Percentiles rank a stretch among this genome's conserved stretches.
These are phyloP conservation scores for Amiota communis DNA, from an alignment of 2,888 invertebrate species.

Conservation along the genomic window DNA sequence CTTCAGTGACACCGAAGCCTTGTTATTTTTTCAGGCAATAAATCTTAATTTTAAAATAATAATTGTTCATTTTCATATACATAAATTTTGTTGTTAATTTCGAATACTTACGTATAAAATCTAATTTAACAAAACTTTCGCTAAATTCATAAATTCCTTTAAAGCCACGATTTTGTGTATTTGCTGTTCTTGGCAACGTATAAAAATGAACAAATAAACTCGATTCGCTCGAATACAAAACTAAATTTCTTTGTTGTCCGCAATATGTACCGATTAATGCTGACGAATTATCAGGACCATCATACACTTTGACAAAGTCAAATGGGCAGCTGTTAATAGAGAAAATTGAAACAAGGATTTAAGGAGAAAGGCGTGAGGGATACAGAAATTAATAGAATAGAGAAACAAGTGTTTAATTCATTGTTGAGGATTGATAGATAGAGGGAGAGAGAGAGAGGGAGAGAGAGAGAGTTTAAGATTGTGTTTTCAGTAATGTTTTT, in stretches of 20 bases:
- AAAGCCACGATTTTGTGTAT: constrained; percentile 97
- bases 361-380: not conserved
- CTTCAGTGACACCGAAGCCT: no score
- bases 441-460: constrained; percentile 34
- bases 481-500: constrained; percentile 35
- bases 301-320: constrained; percentile 97
- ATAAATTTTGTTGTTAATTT: no score
- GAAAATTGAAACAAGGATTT: not conserved
- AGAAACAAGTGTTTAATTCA: constrained; percentile 44
- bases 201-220: constrained; percentile 92
- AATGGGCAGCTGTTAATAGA: constrained; percentile 88
- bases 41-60: no score
- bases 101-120: constrained; percentile 78
- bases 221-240: constrained; percentile 94
- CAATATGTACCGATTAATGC: constrained; percentile 97
- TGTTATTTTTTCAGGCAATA: no score
- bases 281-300: constrained; percentile 91
- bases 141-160: constrained; percentile 99
- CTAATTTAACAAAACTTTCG: constrained; percentile 97
- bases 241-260: constrained; percentile 96
- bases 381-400: constrained; percentile 26
- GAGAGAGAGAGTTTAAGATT: constrained; percentile 33
- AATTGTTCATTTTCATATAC: no score
- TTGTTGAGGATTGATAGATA: constrained; percentile 35
- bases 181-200: constrained; percentile 91